Percentiles rank a stretch among this genome's conserved stretches.
Evolutionary conservation across 1,140 invertebrate genomes (phyloP).

Genomic region (Drosophila navojoa): DNA sequence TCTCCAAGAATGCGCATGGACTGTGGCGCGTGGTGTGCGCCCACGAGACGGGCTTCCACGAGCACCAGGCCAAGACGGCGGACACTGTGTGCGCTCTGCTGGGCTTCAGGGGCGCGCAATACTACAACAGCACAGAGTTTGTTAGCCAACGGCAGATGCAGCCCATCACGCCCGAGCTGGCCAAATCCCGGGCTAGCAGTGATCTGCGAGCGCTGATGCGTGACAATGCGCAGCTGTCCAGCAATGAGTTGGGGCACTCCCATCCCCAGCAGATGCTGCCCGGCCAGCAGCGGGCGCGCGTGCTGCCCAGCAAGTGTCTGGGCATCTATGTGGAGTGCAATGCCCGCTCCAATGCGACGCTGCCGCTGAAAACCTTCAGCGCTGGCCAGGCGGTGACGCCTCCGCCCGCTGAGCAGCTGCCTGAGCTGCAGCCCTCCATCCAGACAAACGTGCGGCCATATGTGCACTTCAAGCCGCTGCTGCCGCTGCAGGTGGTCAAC

Average conservation of each 20-base stretch:
- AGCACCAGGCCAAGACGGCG: constrained; percentile 61
- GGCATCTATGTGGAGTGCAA: constrained; percentile 77
- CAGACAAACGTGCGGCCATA: constrained; percentile 67
- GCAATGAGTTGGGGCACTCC: constrained; percentile 27
- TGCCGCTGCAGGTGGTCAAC: constrained; percentile 43
- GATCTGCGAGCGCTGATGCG: constrained; percentile 31
- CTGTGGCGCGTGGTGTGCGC: constrained; percentile 87
- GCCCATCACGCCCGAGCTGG: constrained; percentile 68
- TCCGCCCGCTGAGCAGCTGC: constrained; percentile 10
- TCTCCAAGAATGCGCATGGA: constrained; percentile 85
- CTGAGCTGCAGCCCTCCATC: constrained; percentile 52
- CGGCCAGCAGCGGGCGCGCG: constrained; percentile 39
- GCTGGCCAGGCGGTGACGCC: constrained; percentile 53
- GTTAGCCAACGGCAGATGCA: constrained; percentile 54
- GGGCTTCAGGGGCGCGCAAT: constrained; percentile 72
- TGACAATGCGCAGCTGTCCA: constrained; percentile 62
- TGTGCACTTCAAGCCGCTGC: constrained; percentile 72
- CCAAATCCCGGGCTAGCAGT: constrained; percentile 1
- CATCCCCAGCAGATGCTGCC: background rate
- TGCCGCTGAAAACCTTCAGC: constrained; percentile 69
- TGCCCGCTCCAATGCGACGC: constrained; percentile 55
- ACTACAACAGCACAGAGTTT: constrained; percentile 64
- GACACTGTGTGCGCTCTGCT: constrained; percentile 64
- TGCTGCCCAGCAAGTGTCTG: constrained; percentile 53
- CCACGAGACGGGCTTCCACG: constrained; percentile 75